Conservation (phyloP, 2,113 vertebrate genomes). For the Dicaeum eximium region DNA sequence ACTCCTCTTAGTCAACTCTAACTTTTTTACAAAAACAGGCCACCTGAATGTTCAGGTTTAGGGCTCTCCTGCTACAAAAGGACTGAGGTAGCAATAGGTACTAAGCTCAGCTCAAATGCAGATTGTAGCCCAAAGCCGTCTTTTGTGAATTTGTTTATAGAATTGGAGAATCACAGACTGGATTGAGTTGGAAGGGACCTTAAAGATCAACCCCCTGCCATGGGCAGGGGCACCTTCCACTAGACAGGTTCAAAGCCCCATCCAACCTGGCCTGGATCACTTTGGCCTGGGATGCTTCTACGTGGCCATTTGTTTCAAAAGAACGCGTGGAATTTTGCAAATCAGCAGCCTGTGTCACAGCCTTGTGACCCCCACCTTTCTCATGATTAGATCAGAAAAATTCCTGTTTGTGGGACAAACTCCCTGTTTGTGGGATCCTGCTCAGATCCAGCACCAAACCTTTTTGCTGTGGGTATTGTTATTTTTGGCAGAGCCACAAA, state of each 20-base stretch:
- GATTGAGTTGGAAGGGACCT: background rate
- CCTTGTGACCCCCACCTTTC: background rate
- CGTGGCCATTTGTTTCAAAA: background rate
- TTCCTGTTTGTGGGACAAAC: rapidly evolving
- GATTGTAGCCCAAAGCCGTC: background rate
- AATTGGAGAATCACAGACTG: background rate
- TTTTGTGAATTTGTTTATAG: background rate
- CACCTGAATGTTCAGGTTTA: background rate
- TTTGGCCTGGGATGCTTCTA: background rate
- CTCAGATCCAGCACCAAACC: background rate
- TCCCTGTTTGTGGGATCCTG: rapidly evolving
- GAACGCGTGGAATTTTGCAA: background rate
- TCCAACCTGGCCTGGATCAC: background rate
- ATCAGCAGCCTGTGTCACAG: background rate
- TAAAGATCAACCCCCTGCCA: background rate
- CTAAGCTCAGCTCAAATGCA: background rate
- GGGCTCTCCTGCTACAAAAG: background rate
- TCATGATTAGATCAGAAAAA: background rate
- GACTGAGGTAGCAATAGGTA: background rate
- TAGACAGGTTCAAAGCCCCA: background rate
- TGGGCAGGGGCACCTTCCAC: background rate
- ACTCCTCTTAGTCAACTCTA: background rate
- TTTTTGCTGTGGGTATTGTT: background rate
- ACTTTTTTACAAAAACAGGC: background rate
- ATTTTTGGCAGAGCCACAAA: background rate